phyloP scores from a whole-genome alignment of 2,888 invertebrate species.

The Elysia crispata region DNA sequence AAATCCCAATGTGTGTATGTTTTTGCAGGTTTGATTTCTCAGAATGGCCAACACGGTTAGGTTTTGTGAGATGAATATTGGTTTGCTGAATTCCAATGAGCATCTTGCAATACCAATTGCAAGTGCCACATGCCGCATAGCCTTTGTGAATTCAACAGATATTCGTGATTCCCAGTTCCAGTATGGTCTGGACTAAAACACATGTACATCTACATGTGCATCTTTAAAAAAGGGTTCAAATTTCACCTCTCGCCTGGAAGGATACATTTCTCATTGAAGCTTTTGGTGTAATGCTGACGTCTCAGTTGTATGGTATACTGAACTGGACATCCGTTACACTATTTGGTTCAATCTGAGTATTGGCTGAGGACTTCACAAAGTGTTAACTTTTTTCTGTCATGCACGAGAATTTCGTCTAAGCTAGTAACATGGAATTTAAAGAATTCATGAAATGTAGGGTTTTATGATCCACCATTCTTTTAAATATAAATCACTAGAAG shows the following conservation, averaged over 20 bases:
- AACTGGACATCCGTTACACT: constrained; percentile 32
- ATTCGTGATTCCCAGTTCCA: too few relatives aligned
- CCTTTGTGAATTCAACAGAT: not conserved
- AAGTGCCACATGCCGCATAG: not conserved
- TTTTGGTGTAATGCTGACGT: constrained; percentile 42
- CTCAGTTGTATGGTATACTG: constrained; percentile 13
- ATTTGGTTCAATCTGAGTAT: not conserved
- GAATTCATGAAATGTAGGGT: too few relatives aligned
- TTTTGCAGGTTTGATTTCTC: too few relatives aligned
- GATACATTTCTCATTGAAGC: not conserved
- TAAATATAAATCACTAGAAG: too few relatives aligned
- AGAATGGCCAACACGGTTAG: constrained; percentile 27
- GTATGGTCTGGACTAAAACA: too few relatives aligned
- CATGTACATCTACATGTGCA: too few relatives aligned
- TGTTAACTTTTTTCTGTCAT: too few relatives aligned
- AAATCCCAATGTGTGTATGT: too few relatives aligned
- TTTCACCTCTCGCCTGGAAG: not conserved
- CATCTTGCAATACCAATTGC: constrained; percentile 36
- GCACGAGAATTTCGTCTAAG: too few relatives aligned
- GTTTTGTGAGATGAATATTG: constrained; percentile 44
- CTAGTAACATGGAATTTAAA: too few relatives aligned
- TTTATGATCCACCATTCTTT: too few relatives aligned
- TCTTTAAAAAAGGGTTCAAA: not conserved
- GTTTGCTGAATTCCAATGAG: constrained; percentile 20
- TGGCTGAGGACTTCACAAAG: too few relatives aligned